Base-by-base conservation (phyloP, 2,797 vertebrate genomes). In the Margarornis squamiger region DNA sequence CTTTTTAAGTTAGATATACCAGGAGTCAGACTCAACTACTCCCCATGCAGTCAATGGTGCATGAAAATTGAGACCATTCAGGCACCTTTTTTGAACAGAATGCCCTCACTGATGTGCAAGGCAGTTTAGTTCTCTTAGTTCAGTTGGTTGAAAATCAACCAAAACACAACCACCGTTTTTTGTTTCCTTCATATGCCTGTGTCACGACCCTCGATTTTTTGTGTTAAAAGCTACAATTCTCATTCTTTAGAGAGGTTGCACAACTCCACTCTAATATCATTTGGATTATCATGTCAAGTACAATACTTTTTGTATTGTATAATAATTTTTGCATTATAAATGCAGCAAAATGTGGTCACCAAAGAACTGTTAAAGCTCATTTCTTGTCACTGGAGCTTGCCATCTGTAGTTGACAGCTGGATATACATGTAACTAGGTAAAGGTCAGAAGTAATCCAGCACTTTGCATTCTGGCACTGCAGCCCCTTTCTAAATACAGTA, bases 391-490 rank as follows among this genome's bases (percentile, higher is more conserved):
- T 43, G 52, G 21, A 59, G 32, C n/a, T 90, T 89, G 55, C 36
- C 67, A 14, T 12, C 46, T 32, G 10, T 52, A 43, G 81, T 24
- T 72, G 77, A 41, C 75, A 65, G 86, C 65, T 45, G 74, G 68
- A 24, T 77, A 61, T 39, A 67, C 27, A 9, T 80, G 59, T 82
- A 93, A 78, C 62, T 43, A 39, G 62, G 63, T 88, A 90, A 93
- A 92, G 90, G 86, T 95, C 90, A 76, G 70, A 52, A 94, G 86
- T 93, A 88, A 94, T 92, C 90, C 79, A 62, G 12, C 21, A 20
- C 30, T 72, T 80, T 15, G 59, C 36, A 46, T 89, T 65, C 46
- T 74, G 92, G 76, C 72, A 57, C 70, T 38, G 61, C 49, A 52
- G 49, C 61, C 27, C 38, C n/a, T 63, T 77, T 77, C 86, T 84